Conservation (phyloP, 1,140 invertebrate species). For the Luehdorfia chinensis region DNA sequence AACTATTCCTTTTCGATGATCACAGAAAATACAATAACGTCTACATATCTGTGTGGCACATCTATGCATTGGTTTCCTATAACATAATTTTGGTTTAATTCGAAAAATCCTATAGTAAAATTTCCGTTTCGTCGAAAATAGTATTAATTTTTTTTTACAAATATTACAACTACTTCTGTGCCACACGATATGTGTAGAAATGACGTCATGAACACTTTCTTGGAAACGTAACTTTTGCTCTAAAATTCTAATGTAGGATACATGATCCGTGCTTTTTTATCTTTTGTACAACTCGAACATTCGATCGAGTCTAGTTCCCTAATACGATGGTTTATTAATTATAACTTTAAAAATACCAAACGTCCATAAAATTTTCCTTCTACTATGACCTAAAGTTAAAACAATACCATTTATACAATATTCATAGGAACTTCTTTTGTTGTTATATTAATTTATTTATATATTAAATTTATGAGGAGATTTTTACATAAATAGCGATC, state of each 20-base stretch:
- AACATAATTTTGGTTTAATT: constrained; percentile 36
- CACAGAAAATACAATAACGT: constrained; percentile 53
- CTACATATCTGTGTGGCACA: constrained; percentile 29
- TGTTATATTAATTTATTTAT: constrained; percentile 74
- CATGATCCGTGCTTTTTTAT: constrained; percentile 66
- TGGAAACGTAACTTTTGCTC: constrained; percentile 69
- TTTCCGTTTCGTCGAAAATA: constrained; percentile 59
- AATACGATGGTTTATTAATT: constrained; percentile 62
- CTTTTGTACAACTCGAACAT: constrained; percentile 63
- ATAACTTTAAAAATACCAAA: constrained; percentile 76
- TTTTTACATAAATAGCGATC: constrained; percentile 75
- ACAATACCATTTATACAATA: constrained; percentile 75
- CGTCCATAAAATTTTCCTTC: constrained; percentile 73
- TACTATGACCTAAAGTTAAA: constrained; percentile 76
- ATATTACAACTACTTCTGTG: constrained; percentile 42
- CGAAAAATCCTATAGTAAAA: constrained; percentile 54
- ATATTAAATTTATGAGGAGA: constrained; percentile 73
- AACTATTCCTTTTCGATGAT: constrained; percentile 70
- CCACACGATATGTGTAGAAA: constrained; percentile 32
- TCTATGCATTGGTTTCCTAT: constrained; percentile 21
- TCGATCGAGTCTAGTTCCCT: constrained; percentile 48
- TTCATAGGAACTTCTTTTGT: constrained; percentile 76
- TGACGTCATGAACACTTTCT: constrained; percentile 64
- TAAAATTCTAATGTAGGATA: constrained; percentile 72
- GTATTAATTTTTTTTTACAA: constrained; percentile 1